phyloP scores from a whole-genome alignment of 2,888 invertebrate genomes.

The Panzeria rudis region DNA sequence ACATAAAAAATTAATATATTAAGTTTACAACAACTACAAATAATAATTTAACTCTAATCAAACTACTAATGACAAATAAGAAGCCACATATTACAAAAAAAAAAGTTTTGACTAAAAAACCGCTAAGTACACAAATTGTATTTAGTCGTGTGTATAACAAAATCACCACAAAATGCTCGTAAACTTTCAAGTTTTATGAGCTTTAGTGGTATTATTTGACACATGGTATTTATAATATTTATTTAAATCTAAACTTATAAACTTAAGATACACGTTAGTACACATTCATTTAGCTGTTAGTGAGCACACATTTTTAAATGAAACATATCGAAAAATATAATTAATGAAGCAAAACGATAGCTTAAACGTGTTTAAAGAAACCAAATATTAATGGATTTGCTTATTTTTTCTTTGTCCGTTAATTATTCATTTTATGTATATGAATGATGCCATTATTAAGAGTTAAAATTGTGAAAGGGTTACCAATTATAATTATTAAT shows the following conservation, averaged over 20 bases:
- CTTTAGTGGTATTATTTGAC: slow-evolving; percentile 65
- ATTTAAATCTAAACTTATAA: slow-evolving; percentile 31
- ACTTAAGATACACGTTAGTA: slow-evolving; percentile 7
- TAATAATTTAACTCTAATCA: slow-evolving; percentile 33
- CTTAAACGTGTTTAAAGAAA: slow-evolving; percentile 35
- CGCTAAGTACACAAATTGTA: slow-evolving; percentile 28
- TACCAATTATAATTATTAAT: background rate
- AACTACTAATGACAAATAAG: slow-evolving; percentile 63
- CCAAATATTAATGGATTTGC: slow-evolving; percentile 59
- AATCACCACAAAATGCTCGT: slow-evolving; percentile 62
- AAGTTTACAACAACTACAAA: background rate
- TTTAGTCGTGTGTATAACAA: slow-evolving; percentile 44
- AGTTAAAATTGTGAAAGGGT: slow-evolving; percentile 19
- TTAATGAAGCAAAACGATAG: slow-evolving; percentile 63
- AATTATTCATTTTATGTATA: slow-evolving; percentile 30
- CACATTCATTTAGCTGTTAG: background rate
- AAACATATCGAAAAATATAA: slow-evolving; percentile 50
- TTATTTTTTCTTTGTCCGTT: slow-evolving; percentile 28
- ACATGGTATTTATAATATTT: slow-evolving; percentile 50
- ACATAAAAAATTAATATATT: slow-evolving; percentile 41
- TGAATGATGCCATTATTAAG: slow-evolving; percentile 42
- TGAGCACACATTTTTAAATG: background rate
- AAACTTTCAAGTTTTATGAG: slow-evolving; percentile 66
- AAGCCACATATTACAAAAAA: slow-evolving; percentile 44
- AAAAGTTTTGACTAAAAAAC: background rate